Evolutionary conservation across 2,797 vertebrate genomes (phyloP).

Genomic region (Megalops cyprinoides): DNA sequence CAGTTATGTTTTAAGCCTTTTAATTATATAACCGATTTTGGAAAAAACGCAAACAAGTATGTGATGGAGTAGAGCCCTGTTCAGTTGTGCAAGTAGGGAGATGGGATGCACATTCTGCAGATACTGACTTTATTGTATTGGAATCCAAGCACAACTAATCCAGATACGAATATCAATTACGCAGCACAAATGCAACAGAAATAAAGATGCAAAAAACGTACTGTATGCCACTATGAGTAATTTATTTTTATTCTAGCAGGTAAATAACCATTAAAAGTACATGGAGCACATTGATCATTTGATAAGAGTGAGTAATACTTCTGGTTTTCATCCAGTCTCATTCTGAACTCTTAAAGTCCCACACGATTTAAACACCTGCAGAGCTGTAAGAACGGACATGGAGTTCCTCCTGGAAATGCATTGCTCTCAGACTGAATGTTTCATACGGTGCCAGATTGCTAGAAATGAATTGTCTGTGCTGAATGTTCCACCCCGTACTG

Average conservation of each 20-base stretch:
- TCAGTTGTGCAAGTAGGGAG: not conserved
- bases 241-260: no score
- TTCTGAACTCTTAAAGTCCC: not conserved
- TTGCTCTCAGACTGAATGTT: no score
- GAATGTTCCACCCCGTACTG: not conserved
- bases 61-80: slow-evolving; percentile 19
- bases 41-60: not conserved
- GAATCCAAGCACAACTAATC: slow-evolving; percentile 9
- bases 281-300: not conserved
- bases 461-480: not conserved
- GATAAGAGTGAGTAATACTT: no score
- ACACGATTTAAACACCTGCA: no score
- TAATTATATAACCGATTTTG: slow-evolving; percentile 24
- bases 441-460: not conserved
- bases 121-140: not conserved
- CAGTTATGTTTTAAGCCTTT: slow-evolving; percentile 16
- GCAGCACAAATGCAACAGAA: slow-evolving; percentile 26
- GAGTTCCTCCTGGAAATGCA: not conserved
- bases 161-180: slow-evolving; percentile 14
- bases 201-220: slow-evolving; percentile 27
- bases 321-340: not conserved
- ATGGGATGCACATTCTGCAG: not conserved
- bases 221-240: no score
- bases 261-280: not conserved
- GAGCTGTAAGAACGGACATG: not conserved